Evolutionary conservation across 2,888 invertebrate species (phyloP), one percentile per base, ranked within the genome.

Genomic region (Conops quadrifasciatus): DNA sequence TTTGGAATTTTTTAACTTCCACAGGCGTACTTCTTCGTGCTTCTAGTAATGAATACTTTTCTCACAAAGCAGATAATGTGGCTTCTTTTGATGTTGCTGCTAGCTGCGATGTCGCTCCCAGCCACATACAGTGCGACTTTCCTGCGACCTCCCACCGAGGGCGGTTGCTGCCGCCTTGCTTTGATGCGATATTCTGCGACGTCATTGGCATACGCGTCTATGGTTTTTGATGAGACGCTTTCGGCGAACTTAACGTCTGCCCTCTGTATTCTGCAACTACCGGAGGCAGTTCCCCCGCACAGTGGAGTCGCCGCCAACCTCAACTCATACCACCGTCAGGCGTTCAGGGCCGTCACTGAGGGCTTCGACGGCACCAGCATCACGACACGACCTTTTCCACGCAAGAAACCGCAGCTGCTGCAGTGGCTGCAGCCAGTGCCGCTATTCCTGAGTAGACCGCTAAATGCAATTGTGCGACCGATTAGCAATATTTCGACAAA

Each of bases 401-500:
- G 53, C 9, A 69, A 67, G 21, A 72, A 69, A 26, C 56, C 58
- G 16, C 36, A 36, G 36, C 36, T 9, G 36, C 4, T 36, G 9
- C 36, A 36, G 9, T 36, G 36, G 36, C 36, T 36, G 9, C 36
- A 4, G 9, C 4, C 9, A 58, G 4, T 16, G 15, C 15, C 28
- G 45, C 9, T 21, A 47, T 16, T 21, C 21, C 19, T n/a, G 13
- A 1, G 2, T 21, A 5, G 26, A 7, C 28, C 69, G 24, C 43
- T 11, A 26, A 58, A 19, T 30, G 71, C 5, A 73, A 28, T 56
- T 2, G 15, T 69, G 1, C 24, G 72, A 74, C 77, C 78, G 7
- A 69, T 80, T 49, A 77, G 79, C 0, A 78, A 77, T 72, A 19
- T 80, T 2, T 76, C 78, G 0, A 70, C 80, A 3, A 73, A 67